Evolutionary conservation across 2,113 vertebrate species (phyloP).

Genomic region (Nerophis ophidion): DNA sequence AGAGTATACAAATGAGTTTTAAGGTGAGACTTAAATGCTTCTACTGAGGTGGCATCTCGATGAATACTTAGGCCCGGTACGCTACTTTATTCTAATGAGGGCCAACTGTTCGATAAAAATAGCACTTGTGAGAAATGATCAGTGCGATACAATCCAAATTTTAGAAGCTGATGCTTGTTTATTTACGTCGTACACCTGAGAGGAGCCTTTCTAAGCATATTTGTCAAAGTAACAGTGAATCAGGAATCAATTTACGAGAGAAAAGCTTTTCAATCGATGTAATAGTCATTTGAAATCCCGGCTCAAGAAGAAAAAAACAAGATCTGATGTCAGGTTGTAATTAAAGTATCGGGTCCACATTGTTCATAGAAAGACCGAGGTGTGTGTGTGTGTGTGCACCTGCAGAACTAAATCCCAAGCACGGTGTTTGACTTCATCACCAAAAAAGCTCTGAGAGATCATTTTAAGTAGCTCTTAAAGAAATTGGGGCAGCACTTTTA

Average conservation of each 20-base stretch:
- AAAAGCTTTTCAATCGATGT: conserved; percentile 53
- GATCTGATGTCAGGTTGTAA: conserved; percentile 9
- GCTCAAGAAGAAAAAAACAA: conserved; percentile 24
- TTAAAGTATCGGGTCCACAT: conserved; percentile 30
- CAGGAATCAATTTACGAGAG: conserved; percentile 28
- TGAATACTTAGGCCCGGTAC: too few species aligned
- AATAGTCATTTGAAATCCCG: conserved; percentile 44
- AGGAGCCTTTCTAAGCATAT: conserved; percentile 31
- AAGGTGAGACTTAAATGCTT: too few species aligned
- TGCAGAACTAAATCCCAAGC: conserved; percentile 19
- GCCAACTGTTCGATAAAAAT: conserved; percentile 47
- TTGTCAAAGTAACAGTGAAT: conserved; percentile 27
- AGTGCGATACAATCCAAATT: conserved; percentile 26
- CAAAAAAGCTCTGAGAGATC: conserved; percentile 35
- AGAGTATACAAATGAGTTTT: too few species aligned
- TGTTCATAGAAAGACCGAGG: conserved; percentile 17
- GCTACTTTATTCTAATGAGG: conserved; percentile 7
- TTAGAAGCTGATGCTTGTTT: conserved; percentile 51
- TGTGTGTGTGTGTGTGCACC: not conserved
- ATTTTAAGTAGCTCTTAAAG: conserved; percentile 38
- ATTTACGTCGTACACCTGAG: conserved; percentile 39
- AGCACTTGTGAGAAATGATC: conserved; percentile 37
- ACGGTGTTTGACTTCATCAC: conserved; percentile 38
- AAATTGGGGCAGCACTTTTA: conserved; percentile 29
- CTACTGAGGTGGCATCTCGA: too few species aligned